Base-by-base conservation (phyloP, 2,888 invertebrate genomes). In the Hoplodrina ambigua region DNA sequence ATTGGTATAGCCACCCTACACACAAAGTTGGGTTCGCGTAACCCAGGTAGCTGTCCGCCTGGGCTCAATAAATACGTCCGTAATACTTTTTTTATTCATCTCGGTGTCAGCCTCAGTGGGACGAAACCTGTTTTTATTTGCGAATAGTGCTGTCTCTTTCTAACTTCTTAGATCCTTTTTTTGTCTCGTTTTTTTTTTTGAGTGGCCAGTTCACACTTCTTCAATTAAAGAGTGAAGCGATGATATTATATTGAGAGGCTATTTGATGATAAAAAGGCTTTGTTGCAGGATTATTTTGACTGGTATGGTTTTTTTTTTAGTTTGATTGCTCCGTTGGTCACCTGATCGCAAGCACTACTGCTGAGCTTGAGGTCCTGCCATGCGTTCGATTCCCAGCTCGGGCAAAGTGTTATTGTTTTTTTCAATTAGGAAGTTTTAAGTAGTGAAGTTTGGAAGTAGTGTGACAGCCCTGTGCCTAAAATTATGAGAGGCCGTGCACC, bases 81-180 rank as follows among this genome's bases (percentile, higher is more conserved):
- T 75, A 60, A 73, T 75, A 72, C 56, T 76, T 78, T 74, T 78
- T 83, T 85, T 77, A 54, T 52, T 69, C 41, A 61, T 76, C 60
- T 67, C 60, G 64, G 66, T 81, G 86, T 83, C 84, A 81, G 86
- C 67, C 75, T 71, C 75, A 78, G 55, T 66, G 74, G 72, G 75
- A 85, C 78, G 72, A 82, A 90, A 92, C 90, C 88, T 82, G 91
- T 91, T 92, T 88, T 85, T 85, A 84, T 86, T 84, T 85, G 85
- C 84, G 80, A 81, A 81, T 82, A 81, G 56, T 63, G 74, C 77
- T 66, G 69, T 87, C 88, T 84, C 88, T 69, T 63, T 87, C 85
- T 46, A 64, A 60, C 66, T 46, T 66, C 75, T 87, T 85, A 85
- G 78, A 80, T 77, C 55, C 58, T 81, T 84, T 85, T 85, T 83